Evolutionary conservation across 2,888 invertebrate genomes (phyloP).

Genomic region (Drosophila hamatofila): DNA sequence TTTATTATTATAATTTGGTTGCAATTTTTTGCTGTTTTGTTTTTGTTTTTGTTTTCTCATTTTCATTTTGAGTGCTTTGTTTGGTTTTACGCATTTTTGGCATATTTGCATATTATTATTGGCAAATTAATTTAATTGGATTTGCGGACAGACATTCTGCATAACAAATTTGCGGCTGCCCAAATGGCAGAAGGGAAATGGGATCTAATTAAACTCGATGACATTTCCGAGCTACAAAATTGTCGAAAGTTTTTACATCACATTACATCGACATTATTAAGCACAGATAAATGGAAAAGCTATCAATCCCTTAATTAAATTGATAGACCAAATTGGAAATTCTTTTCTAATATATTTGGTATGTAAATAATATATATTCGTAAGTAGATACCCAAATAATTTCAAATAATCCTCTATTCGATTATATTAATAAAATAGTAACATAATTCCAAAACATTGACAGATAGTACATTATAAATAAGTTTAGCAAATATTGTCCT

Average conservation of each 20-base stretch:
- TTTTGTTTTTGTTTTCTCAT: not conserved
- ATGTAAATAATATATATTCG: too few species aligned
- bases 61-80: constrained; percentile 9
- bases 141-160: constrained; percentile 37
- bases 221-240: not conserved
- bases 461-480: too few species aligned
- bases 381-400: too few species aligned
- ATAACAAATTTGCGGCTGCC: constrained; percentile 29
- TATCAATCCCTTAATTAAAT: not conserved
- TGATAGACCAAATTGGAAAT: not conserved
- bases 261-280: not conserved
- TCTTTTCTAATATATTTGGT: not conserved
- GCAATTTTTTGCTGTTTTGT: constrained; percentile 24
- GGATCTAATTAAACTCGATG: constrained; percentile 28
- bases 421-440: too few species aligned
- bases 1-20: constrained; percentile 34
- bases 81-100: constrained; percentile 47
- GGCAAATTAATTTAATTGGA: constrained; percentile 66
- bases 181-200: not conserved
- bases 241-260: not conserved
- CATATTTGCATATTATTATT: constrained; percentile 70
- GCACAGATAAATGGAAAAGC: not conserved
- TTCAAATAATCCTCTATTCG: too few species aligned
- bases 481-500: too few species aligned
- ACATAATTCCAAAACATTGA: too few species aligned